A percentile compares a stretch with the other conserved stretches of the same genome.
Conservation (phyloP, 2,888 invertebrate genomes). For the Alloscopus bannaensis region DNA sequence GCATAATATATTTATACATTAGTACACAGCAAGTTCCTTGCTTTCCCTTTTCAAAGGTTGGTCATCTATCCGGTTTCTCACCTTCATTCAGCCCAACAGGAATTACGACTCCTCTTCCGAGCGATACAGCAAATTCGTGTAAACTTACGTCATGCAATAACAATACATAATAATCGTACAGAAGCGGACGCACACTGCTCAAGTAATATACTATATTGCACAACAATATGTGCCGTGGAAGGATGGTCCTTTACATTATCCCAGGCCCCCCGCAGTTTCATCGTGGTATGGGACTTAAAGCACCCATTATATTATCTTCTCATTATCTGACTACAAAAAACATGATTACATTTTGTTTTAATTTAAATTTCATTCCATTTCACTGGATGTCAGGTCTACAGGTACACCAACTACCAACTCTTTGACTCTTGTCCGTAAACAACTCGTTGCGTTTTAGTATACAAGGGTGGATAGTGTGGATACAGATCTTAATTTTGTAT, state of each 20-base stretch:
- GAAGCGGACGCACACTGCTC: too few relatives aligned
- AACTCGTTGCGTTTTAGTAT: neutral
- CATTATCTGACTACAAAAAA: slow-evolving; percentile 55
- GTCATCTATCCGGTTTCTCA: slow-evolving; percentile 54
- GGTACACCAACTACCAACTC: neutral
- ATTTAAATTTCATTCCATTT: slow-evolving; percentile 52
- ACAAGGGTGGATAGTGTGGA: neutral
- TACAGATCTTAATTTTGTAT: slow-evolving; percentile 24
- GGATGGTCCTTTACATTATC: slow-evolving; percentile 32
- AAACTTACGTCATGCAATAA: slow-evolving; percentile 21
- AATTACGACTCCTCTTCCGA: slow-evolving; percentile 10
- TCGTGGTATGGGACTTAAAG: slow-evolving; percentile 44
- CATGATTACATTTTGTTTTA: slow-evolving; percentile 59
- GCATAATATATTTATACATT: neutral
- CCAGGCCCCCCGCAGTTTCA: slow-evolving; percentile 57
- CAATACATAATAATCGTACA: slow-evolving; percentile 16
- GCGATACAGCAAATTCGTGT: slow-evolving; percentile 26
- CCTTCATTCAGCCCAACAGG: too few relatives aligned
- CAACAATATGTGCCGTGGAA: slow-evolving; percentile 29
- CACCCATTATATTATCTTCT: slow-evolving; percentile 58
- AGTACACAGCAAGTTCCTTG: neutral
- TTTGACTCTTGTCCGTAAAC: neutral
- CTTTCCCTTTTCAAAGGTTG: slow-evolving; percentile 11
- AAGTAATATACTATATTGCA: slow-evolving; percentile 33
- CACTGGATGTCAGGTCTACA: slow-evolving; percentile 28